Evolutionary conservation across 2,113 vertebrate species (phyloP), one percentile per base, ranked within the genome.

Genomic region (Cyprinus carpio): DNA sequence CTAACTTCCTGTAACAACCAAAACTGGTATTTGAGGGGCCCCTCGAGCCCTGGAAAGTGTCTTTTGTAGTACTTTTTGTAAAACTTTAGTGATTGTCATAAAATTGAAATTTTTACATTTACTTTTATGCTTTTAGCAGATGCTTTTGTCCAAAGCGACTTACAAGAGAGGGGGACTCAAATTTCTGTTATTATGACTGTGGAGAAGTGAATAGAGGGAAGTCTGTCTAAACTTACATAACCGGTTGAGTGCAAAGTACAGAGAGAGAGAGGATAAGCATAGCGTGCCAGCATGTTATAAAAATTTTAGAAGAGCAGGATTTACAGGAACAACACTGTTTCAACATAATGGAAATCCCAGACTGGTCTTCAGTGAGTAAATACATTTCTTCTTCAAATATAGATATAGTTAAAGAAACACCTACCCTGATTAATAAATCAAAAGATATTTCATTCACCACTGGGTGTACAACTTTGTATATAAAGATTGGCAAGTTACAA

Each of bases 291-390:
- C 65, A 34, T 7, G 6, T 6, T 18, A 34, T 34, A 8, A 4
- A 72, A 40, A 62, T 58, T 1, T 34, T 4, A 10, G 9, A 12
- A 62, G 46, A 23, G 37, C 9, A 5, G 34, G 25, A 18, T 49
- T n/a, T 49, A 40, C 5, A 49, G 6, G 0, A 8, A 69, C 69
- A 58, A 15, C 27, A 49, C 13, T 58, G 10, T 5, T 56, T 56
- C 18, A 65, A 60, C 67, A 84, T 34, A 20, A 84, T 87, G 86
- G 86, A 84, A 75, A 71, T 71, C 72, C 2, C 84, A 40, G 82
- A 87, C 64, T 12, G 75, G 10, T 25, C 43, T 13, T 81, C 27
- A 34, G 86, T 87, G 27, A 81, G 86, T 37, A 18, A 23, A 29
- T 51, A 29, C 0, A 76, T 37, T 23, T 37, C 4, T 72, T 60